phyloP scores from a whole-genome alignment of 1,140 invertebrate species.

The Pteromalus puparum region DNA sequence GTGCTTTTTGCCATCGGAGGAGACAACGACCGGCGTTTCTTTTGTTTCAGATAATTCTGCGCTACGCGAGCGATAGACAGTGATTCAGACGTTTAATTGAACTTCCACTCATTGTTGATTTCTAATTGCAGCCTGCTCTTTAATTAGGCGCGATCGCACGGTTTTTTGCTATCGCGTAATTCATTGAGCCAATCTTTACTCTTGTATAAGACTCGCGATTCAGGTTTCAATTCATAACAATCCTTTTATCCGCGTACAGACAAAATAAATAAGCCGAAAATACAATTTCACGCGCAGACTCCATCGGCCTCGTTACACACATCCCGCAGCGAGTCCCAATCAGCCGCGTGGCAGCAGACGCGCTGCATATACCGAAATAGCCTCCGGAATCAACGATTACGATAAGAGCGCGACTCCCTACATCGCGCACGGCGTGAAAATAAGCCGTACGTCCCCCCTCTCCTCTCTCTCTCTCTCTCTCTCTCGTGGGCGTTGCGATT shows the following conservation, averaged over 20 bases:
- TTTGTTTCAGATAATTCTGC: not conserved
- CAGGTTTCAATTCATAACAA: no score
- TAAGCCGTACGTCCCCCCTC: not conserved
- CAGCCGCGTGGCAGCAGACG: no score
- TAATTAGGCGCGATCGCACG: not conserved
- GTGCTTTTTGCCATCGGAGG: not conserved
- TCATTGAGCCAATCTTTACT: no score
- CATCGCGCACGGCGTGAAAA: not conserved
- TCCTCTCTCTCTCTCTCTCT: not conserved
- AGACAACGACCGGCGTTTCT: constrained; percentile 6
- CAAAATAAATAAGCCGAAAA: no score
- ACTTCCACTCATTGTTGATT: not conserved
- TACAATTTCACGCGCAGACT: no score
- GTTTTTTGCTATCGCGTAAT: no score
- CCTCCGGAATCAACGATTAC: not conserved
- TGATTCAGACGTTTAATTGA: not conserved
- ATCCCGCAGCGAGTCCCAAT: no score
- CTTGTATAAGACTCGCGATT: no score
- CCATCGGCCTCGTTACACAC: no score
- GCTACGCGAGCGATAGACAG: not conserved
- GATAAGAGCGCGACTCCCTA: not conserved
- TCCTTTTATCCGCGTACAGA: no score
- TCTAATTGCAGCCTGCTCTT: not conserved
- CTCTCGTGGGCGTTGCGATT: not conserved
- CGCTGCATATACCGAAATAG: not conserved